A percentile compares a stretch with the other conserved stretches of the same genome.
phyloP scores from a whole-genome alignment of 2,797 vertebrate species.

The Capromys pilorides region DNA sequence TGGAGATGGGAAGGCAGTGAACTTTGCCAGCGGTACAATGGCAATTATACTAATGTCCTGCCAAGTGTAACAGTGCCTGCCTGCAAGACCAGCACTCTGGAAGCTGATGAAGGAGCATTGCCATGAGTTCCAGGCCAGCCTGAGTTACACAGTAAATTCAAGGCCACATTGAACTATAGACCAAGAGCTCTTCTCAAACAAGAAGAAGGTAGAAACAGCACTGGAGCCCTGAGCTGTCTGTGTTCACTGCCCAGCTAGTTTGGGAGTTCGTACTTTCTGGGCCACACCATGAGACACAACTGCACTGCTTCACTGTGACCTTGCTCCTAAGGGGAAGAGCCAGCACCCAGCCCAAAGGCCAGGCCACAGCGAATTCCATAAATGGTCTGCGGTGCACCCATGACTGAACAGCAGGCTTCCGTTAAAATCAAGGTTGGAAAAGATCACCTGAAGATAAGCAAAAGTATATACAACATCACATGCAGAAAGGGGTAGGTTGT shows the following conservation, averaged over 20 bases:
- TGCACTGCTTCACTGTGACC: not conserved
- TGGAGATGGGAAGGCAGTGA: not conserved
- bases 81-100: not conserved
- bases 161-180: not conserved
- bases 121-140: not conserved
- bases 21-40: not conserved
- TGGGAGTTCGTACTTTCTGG: not conserved
- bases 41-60: not conserved
- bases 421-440: conserved; percentile 24
- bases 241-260: not conserved
- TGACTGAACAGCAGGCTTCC: not conserved
- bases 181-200: not conserved
- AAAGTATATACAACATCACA: conserved; percentile 15
- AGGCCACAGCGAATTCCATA: not conserved
- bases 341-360: not conserved
- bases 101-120: not conserved
- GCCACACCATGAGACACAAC: not conserved
- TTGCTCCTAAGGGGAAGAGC: not conserved
- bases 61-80: not conserved
- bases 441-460: not conserved
- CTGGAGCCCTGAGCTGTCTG: not conserved
- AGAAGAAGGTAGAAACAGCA: not conserved
- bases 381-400: not conserved
- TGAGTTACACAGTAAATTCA: not conserved
- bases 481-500: not conserved